These are phyloP conservation scores for Frieseomelitta varia DNA, from an alignment of 1,140 invertebrate genomes.

Conservation along the genomic window DNA sequence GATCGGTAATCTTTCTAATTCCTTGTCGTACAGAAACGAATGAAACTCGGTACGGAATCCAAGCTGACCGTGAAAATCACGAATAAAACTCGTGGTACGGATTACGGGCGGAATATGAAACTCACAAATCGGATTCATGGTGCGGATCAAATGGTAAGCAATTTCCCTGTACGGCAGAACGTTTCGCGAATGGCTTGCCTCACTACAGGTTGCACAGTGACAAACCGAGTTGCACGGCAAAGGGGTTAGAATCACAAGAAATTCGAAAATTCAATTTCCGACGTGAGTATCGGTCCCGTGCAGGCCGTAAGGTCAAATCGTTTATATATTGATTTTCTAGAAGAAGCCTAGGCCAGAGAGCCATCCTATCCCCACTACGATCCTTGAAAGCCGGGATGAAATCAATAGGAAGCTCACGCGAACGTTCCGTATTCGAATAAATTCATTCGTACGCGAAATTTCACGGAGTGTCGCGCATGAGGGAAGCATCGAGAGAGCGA, in stretches of 20 bases:
- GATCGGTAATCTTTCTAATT: not conserved
- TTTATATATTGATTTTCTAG: slow-evolving; percentile 60
- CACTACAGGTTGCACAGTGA: no score
- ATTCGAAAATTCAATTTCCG: not conserved
- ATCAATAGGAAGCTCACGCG: slow-evolving; percentile 77
- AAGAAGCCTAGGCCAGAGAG: slow-evolving; percentile 27
- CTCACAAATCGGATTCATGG: no score
- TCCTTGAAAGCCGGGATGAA: slow-evolving; percentile 61
- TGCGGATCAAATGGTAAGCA: no score
- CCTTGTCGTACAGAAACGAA: no score
- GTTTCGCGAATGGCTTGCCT: no score
- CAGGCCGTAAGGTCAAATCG: slow-evolving; percentile 4
- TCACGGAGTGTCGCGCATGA: slow-evolving; percentile 25
- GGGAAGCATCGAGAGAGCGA: slow-evolving; percentile 13
- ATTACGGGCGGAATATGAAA: no score
- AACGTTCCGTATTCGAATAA: slow-evolving; percentile 44
- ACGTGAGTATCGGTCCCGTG: no score
- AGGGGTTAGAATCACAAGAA: not conserved
- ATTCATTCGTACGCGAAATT: slow-evolving; percentile 53
- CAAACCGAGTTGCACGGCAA: no score
- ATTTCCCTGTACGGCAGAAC: no score
- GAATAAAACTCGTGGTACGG: no score
- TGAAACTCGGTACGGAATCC: no score
- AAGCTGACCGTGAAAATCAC: no score
- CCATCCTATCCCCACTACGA: slow-evolving; percentile 60